Evolutionary conservation across 2,797 vertebrate species (phyloP), one percentile per base, ranked within the genome.

Genomic region (Sebastes matsubarae): DNA sequence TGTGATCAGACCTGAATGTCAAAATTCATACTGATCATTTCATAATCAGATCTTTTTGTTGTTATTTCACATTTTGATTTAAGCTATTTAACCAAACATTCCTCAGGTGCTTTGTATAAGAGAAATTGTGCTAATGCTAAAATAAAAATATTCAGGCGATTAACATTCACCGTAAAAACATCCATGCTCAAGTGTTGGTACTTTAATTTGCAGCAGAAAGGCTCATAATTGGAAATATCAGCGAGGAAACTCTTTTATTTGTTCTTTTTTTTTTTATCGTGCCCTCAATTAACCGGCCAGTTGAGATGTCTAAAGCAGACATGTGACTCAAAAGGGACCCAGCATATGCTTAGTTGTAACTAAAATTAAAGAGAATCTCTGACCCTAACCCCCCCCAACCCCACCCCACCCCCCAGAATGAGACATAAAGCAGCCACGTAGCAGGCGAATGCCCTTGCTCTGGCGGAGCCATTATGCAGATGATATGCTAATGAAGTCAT

Each of bases 401-500:
- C 6, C 18, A 8, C 59, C 12, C 7, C 13, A 16, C 36, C 11
- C 70, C 68, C 70, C 67, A 66, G 55, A 75, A 38, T 30, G 64
- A 84, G 76, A 89, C 83, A 72, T 79, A 82, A 86, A 68, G 75
- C 89, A 68, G 75, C 89, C 87, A 77, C 77, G 34, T 75, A 82
- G 86, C 84, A 86, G 85, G 77, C 84, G 64, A 80, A 93, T 91
- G 88, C 83, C 86, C 92, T 93, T 91, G 92, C 89, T 83, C 80
- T 81, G 82, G 82, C 78, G 78, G 80, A 91, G 86, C 89, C 89
- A 89, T 95, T 94, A 95, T 96, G 94, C 87, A 95, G 89, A 95
- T 93, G 81, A 90, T 90, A 95, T 95, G 94, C 89, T 91, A 95
- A 95, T 95, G 88, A 91, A 93, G 87, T 78, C 87, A 86, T 90